These are phyloP conservation scores for Coremacera marginata DNA, from an alignment of 2,888 invertebrate genomes.

Conservation along the genomic window DNA sequence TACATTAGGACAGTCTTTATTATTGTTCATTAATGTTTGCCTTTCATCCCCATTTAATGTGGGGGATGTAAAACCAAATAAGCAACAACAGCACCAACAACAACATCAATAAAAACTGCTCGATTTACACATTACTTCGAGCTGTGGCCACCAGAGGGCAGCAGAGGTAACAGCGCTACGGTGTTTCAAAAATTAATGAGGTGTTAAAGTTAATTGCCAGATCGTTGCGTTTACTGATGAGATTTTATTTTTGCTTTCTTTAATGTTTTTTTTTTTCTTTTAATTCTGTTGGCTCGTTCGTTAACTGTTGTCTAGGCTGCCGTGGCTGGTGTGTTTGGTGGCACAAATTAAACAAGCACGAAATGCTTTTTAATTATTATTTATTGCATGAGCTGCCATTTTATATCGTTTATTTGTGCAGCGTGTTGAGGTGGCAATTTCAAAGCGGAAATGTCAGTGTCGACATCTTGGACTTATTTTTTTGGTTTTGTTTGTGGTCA, in stretches of 20 bases:
- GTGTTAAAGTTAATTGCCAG: constrained; percentile 38
- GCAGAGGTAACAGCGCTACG: background rate
- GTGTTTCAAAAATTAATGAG: constrained; percentile 35
- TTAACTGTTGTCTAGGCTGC: constrained; percentile 28
- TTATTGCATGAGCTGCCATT: constrained; percentile 23
- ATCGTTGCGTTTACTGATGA: constrained; percentile 35
- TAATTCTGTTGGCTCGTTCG: background rate
- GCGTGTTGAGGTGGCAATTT: constrained; percentile 46
- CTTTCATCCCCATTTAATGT: background rate
- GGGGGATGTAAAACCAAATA: background rate
- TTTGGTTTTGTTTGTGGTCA: background rate
- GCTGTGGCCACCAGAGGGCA: background rate
- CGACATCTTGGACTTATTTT: constrained; percentile 11
- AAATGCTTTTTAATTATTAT: constrained; percentile 36
- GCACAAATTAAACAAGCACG: constrained; percentile 35
- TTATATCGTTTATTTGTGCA: constrained; percentile 33
- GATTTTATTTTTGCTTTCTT: constrained; percentile 27
- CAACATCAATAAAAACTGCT: too few species aligned
- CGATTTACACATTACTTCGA: background rate
- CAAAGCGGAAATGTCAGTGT: constrained; percentile 22
- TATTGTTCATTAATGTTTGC: background rate
- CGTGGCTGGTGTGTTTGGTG: constrained; percentile 11
- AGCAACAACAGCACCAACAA: too few species aligned
- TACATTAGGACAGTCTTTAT: background rate
- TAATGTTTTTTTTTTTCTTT: background rate